A percentile compares a stretch with the other conserved stretches of the same genome.
Evolutionary conservation across 2,888 invertebrate genomes (phyloP).

Genomic region (Seladonia tumulorum): DNA sequence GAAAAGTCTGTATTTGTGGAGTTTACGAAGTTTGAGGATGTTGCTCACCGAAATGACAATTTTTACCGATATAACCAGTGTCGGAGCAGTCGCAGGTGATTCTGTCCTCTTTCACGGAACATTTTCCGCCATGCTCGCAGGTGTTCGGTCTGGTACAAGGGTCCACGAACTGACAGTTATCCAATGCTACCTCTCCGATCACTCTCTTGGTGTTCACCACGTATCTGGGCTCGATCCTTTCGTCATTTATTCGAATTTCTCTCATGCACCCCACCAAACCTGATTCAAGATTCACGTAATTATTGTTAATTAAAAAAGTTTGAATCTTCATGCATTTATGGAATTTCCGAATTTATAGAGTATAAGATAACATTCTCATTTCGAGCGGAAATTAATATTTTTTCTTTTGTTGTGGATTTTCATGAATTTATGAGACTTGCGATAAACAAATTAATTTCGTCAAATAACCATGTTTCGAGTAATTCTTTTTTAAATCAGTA

Average conservation of each 20-base stretch:
- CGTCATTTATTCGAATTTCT: conserved; percentile 93
- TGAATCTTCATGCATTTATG: no score
- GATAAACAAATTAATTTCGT: no score
- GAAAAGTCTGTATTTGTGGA: no score
- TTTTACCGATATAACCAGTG: conserved; percentile 96
- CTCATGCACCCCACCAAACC: conserved; percentile 97
- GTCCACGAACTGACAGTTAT: conserved; percentile 95
- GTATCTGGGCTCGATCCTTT: conserved; percentile 91
- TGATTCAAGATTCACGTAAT: conserved; percentile 25
- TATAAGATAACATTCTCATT: no score
- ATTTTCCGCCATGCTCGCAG: conserved; percentile 96
- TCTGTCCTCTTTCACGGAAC: conserved; percentile 94
- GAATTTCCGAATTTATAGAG: no score
- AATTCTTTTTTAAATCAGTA: not conserved
- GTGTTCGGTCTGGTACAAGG: conserved; percentile 95
- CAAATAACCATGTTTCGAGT: not conserved
- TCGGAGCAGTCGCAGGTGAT: conserved; percentile 95
- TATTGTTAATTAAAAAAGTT: not conserved
- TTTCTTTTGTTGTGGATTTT: not conserved
- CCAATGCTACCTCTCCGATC: conserved; percentile 95
- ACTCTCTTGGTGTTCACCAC: conserved; percentile 93
- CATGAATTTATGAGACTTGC: no score
- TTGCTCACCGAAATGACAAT: conserved; percentile 93
- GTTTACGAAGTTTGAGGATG: not conserved
- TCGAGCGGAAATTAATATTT: not conserved